Conservation (phyloP, 2,797 vertebrate species). For the Denticeps clupeoides region DNA sequence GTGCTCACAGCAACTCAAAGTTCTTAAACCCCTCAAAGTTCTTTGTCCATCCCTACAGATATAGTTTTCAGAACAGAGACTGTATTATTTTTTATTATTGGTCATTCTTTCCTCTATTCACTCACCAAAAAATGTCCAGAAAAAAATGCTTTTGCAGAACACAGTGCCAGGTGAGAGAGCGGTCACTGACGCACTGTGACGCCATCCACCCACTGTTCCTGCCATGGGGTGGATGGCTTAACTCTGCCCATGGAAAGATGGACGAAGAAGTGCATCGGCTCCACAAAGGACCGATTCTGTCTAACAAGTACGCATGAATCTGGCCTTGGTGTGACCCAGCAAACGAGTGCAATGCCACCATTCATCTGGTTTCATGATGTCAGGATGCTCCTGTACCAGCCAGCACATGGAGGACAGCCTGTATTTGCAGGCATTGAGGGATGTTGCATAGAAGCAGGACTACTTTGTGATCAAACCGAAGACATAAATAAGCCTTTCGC, state of each 20-base stretch:
- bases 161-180: neutral
- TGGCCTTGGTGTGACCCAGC: conserved; percentile 37
- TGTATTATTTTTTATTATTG: too few species aligned
- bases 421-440: neutral
- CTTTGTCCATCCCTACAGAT: too few species aligned
- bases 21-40: too few species aligned
- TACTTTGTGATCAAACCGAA: too few species aligned
- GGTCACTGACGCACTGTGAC: neutral
- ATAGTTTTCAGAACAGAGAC: too few species aligned
- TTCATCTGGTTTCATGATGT: conserved; percentile 8
- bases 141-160: too few species aligned
- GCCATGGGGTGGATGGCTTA: neutral
- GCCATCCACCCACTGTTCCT: conserved; percentile 1
- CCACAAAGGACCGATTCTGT: conserved; percentile 2
- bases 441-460: neutral
- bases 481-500: too few species aligned
- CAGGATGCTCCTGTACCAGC: conserved; percentile 3
- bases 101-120: too few species aligned
- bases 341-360: conserved; percentile 12
- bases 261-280: conserved; percentile 10
- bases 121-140: too few species aligned
- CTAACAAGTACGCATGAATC: conserved; percentile 11
- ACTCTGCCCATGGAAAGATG: neutral
- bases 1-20: too few species aligned
- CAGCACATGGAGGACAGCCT: too few species aligned